Evolutionary conservation across 2,797 vertebrate species (phyloP).

Genomic region (Chelidonichthys spinosus): DNA sequence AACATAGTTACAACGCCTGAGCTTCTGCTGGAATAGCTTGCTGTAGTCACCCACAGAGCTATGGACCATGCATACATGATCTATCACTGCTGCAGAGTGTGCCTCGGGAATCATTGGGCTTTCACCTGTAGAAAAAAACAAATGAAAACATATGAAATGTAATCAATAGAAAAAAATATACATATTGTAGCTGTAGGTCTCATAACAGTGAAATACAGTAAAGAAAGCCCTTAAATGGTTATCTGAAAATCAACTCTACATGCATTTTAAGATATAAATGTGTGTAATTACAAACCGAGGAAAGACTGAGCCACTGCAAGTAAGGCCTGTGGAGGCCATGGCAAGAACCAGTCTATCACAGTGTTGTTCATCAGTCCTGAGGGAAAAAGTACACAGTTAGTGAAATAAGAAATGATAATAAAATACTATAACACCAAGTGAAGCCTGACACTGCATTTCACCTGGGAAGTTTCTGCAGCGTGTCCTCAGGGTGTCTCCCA

Average conservation of each 20-base stretch:
- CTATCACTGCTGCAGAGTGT: slow-evolving; percentile 80
- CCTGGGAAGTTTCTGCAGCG: slow-evolving; percentile 98
- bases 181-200: slow-evolving; percentile 13
- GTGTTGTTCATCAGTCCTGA: slow-evolving; percentile 97
- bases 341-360: slow-evolving; percentile 97
- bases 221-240: neutral
- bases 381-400: slow-evolving; percentile 38
- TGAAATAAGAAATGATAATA: slow-evolving; percentile 1
- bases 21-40: slow-evolving; percentile 90
- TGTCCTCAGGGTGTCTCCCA: slow-evolving; percentile 91
- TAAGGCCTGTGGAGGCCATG: slow-evolving; percentile 95
- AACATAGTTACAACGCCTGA: slow-evolving; percentile 92
- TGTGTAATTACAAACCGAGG: slow-evolving; percentile 85
- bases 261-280: slow-evolving; percentile 1
- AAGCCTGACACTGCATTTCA: slow-evolving; percentile 57
- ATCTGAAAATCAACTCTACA: neutral
- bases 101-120: slow-evolving; percentile 85
- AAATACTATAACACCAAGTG: slow-evolving; percentile 2
- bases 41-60: slow-evolving; percentile 90
- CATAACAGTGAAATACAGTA: neutral
- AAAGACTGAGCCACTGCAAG: slow-evolving; percentile 92
- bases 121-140: slow-evolving; percentile 79
- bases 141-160: neutral
- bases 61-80: slow-evolving; percentile 92
- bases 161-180: neutral